A percentile compares a stretch with the other conserved stretches of the same genome.
Evolutionary conservation across 2,797 vertebrate genomes (phyloP).

Genomic region (Onychomys arenicola): DNA sequence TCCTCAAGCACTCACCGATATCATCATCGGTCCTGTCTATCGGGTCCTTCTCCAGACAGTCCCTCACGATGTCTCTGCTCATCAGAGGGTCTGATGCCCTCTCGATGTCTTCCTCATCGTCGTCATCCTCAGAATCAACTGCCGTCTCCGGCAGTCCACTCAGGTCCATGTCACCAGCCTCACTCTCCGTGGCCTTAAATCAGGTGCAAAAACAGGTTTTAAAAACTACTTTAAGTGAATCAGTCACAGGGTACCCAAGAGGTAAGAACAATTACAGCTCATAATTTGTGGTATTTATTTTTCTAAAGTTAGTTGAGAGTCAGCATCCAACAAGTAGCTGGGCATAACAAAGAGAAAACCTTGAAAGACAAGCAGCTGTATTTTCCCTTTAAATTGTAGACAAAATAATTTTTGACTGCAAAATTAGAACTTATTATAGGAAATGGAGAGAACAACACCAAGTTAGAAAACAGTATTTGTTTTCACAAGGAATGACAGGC

Average conservation of each 20-base stretch:
- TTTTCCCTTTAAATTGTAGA: neutral
- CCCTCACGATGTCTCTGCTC: constrained; percentile 98
- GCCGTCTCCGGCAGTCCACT: constrained; percentile 98
- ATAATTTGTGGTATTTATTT: neutral
- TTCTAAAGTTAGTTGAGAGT: neutral
- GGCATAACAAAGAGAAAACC: neutral
- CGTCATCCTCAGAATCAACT: constrained; percentile 98
- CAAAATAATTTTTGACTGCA: constrained; percentile 36
- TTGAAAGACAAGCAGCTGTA: constrained; percentile 33
- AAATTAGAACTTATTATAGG: constrained; percentile 23
- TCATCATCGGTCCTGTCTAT: constrained; percentile 99
- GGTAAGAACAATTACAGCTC: neutral
- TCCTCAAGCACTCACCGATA: constrained; percentile 91
- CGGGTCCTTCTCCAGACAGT: constrained; percentile 99
- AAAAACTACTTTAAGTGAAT: constrained; percentile 17
- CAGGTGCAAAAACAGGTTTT: neutral
- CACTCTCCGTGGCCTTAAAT: constrained; percentile 97
- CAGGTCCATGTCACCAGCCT: constrained; percentile 99
- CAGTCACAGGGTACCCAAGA: neutral
- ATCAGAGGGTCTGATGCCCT: constrained; percentile 97
- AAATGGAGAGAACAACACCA: neutral
- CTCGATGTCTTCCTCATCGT: constrained; percentile 99
- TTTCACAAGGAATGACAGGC: constrained; percentile 29
- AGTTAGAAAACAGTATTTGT: neutral
- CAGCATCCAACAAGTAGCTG: neutral